Base-by-base conservation (phyloP, 2,888 invertebrate species). In the Stictocephala bisonia region DNA sequence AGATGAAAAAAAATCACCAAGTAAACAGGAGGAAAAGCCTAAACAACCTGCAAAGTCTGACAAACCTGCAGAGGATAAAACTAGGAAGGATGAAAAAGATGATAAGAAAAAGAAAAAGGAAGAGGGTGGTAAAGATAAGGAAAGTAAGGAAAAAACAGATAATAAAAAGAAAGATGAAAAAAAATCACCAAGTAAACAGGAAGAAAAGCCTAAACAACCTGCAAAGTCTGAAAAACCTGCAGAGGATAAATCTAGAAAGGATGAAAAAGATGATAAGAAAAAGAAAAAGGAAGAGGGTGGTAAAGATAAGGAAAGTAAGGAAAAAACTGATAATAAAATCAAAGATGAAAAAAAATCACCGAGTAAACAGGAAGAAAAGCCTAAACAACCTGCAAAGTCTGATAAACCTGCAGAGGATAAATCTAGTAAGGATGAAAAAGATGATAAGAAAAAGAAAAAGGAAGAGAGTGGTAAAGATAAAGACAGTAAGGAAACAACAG, bases 181-280 rank as follows among this genome's bases (percentile, higher is more conserved):
- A 50, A 20, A 41, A 18, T 3, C 18, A 41, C 18, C 50, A 51
- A 50, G 18, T 15, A 24, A 26, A 48, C 26, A 44, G 29, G 51
- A 68, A 50, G 29, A 51, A 27, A 27, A 7, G n/a, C 13, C 41
- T n/a, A 1, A 50, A 29, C 27, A 68, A 18, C 7, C 41, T 18
- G n/a, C 56, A 27, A 15, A 26, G 20, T 13, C 3, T 7, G 56
- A 35, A 20, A 18, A 35, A 64, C 22, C 40, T 20, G 22, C 40
- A 1, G 44, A 66, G 27, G 44, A 68, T 15, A n/a, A n/a, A n/a
- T n/a, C n/a, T n/a, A n/a, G n/a, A 48, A 48, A 27, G 26, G 31
- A 24, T 9, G 35, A 27, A 29, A 15, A 13, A 29, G 13, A 18
- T 18, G 41, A 13, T 41, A 15, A 60, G 20, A 29, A 4, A 15